Conservation (phyloP, 2,888 invertebrate genomes). For the Dryobotodes eremita region DNA sequence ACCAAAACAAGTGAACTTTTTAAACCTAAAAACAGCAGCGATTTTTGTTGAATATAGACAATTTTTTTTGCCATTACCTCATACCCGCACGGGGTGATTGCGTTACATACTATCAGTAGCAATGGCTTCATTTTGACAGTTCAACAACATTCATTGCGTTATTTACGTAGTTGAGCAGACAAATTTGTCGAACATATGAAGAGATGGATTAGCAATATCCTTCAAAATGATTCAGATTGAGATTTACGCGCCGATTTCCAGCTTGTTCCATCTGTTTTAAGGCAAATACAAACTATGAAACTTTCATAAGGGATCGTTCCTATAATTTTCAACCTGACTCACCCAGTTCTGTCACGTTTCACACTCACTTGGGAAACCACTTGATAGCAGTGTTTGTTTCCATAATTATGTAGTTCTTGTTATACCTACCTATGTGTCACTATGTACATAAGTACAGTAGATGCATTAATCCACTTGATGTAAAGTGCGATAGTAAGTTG, state of each 20-base stretch:
- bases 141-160: too few species aligned
- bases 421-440: constrained; percentile 18
- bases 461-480: constrained; percentile 24
- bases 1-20: background rate
- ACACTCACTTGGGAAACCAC: constrained; percentile 41
- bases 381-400: constrained; percentile 55
- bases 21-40: background rate
- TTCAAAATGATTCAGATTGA: too few species aligned
- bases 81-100: too few species aligned
- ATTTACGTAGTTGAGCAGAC: too few species aligned
- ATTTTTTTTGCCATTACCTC: background rate
- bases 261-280: background rate
- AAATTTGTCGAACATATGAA: too few species aligned
- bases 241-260: background rate
- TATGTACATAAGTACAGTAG: constrained; percentile 17
- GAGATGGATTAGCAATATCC: too few species aligned
- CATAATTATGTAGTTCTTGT: constrained; percentile 48
- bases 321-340: constrained; percentile 28
- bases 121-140: too few species aligned
- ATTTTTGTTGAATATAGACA: background rate
- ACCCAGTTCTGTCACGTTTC: constrained; percentile 45
- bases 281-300: constrained; percentile 19
- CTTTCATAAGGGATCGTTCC: background rate
- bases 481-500: background rate
- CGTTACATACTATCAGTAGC: too few species aligned